These are phyloP conservation scores for Latheticus oryzae DNA, from an alignment of 2,888 invertebrate genomes.

Conservation along the genomic window DNA sequence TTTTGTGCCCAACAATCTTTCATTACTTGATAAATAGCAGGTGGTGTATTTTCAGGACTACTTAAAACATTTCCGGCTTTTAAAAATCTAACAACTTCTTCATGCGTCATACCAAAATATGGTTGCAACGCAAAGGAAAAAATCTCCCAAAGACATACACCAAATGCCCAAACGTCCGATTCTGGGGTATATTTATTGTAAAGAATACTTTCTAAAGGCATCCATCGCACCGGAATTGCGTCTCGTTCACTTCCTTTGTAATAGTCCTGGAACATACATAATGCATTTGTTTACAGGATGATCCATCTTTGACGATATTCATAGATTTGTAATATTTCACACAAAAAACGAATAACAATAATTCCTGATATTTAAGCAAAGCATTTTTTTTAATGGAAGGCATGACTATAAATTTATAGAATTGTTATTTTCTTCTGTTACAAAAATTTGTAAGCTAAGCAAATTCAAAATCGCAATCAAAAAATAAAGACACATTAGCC, in stretches of 20 bases:
- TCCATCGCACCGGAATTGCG: slow-evolving; percentile 97
- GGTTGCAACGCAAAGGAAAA: slow-evolving; percentile 97
- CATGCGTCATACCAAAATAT: slow-evolving; percentile 97
- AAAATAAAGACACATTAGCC: too few species aligned
- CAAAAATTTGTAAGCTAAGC: too few species aligned
- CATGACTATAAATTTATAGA: too few species aligned
- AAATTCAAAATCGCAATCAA: too few species aligned
- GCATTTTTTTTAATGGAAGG: too few species aligned
- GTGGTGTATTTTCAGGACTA: slow-evolving; percentile 91
- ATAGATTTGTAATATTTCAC: too few species aligned
- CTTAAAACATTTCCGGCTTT: slow-evolving; percentile 93
- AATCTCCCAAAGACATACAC: slow-evolving; percentile 96
- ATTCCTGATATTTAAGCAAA: too few species aligned
- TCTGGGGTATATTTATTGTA: slow-evolving; percentile 97
- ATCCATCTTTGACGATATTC: too few species aligned
- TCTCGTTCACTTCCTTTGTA: slow-evolving; percentile 96
- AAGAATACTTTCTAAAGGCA: slow-evolving; percentile 96
- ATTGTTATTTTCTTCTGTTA: too few species aligned
- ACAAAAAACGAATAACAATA: too few species aligned
- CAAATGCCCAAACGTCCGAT: slow-evolving; percentile 98
- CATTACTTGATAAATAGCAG: slow-evolving; percentile 91
- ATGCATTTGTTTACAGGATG: too few species aligned
- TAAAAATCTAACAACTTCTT: slow-evolving; percentile 94
- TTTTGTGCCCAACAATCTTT: slow-evolving; percentile 92
- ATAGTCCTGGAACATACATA: slow-evolving; percentile 79